Evolutionary conservation across 30 jellyfish, hydroid and myxozoan genomes (phyloP).

Genomic region (Clytia hemisphaerica): DNA sequence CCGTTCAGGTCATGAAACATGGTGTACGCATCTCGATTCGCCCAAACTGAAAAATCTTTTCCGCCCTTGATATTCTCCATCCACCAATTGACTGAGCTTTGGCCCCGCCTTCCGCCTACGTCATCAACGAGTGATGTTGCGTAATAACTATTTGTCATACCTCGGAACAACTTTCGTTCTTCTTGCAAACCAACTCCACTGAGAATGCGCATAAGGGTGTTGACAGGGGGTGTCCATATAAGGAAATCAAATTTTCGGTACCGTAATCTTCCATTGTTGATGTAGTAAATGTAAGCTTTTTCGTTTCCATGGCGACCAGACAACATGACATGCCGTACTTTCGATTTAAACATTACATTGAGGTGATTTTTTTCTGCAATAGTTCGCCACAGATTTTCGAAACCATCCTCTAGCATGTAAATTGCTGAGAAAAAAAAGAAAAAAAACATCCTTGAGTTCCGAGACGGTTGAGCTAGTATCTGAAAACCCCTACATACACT

Average conservation of each 20-base stretch:
- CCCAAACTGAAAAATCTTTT: slow-evolving; percentile 62
- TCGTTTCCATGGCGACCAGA: too few species aligned
- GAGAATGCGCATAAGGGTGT: too few species aligned
- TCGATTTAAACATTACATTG: slow-evolving; percentile 20
- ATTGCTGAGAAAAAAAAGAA: slow-evolving; percentile 14
- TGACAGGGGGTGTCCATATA: slow-evolving; percentile 63
- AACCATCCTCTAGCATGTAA: slow-evolving; percentile 50
- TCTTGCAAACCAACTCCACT: too few species aligned
- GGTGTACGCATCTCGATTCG: slow-evolving; percentile 58
- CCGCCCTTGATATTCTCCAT: slow-evolving; percentile 27
- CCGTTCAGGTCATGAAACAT: slow-evolving; percentile 33
- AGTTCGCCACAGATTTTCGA: slow-evolving; percentile 57
- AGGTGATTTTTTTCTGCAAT: slow-evolving; percentile 41
- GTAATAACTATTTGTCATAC: slow-evolving; percentile 19
- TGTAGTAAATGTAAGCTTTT: too few species aligned
- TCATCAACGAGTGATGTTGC: slow-evolving; percentile 55
- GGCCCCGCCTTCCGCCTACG: slow-evolving; percentile 32
- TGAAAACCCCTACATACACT: too few species aligned
- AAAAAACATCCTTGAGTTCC: too few species aligned
- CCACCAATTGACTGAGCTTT: slow-evolving; percentile 49
- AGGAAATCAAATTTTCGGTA: slow-evolving; percentile 40
- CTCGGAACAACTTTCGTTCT: slow-evolving; percentile 33
- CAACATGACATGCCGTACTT: slow-evolving; percentile 20
- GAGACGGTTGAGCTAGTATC: too few species aligned
- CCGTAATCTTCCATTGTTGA: slow-evolving; percentile 41